Evolutionary conservation across 2,113 vertebrate species (phyloP), one percentile per base, ranked within the genome.

Genomic region (Notothenia rossii): DNA sequence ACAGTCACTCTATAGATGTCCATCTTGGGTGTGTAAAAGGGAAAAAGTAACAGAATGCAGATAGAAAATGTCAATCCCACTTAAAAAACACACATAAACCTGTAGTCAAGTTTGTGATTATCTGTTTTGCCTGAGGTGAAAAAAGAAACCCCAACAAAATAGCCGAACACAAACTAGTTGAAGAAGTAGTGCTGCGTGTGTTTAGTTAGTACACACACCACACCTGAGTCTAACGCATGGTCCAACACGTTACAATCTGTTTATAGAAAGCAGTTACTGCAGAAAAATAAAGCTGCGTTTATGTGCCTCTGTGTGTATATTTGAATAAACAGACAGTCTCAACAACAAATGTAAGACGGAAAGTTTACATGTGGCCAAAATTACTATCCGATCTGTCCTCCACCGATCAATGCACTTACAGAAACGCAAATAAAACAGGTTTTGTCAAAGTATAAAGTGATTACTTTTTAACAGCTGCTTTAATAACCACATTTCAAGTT

Each of bases 91-190:
- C 14, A 65, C 14, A 45, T 54, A 59, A 79, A 45, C 15, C 51
- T 15, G 14, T 7, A 77, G 25, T 53, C 3, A 2, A 5, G 7
- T 58, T 79, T 50, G 46, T 13, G 13, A 79, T 36, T 54, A 61
- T 62, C 62, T 7, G 4, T 68, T 83, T 81, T 86, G 74, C 86
- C 88, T 91, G 83, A 91, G 82, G 63, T 60, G 40, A 78, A 73
- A 78, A 73, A 85, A 84, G 10, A 81, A 80, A 80, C 10, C 63
- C 61, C 29, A 22, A 75, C 55, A 53, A 40, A 75, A 49, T 5
- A 54, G 17, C 72, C 10, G 63, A 85, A 75, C 64, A 77, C 6
- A 62, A 54, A 68, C 11, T 5, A 50, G 20, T 12, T 61, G 1
- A 77, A 67, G 18, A 7, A 56, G 49, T 49, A 18, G 11, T 50